A percentile compares a stretch with the other conserved stretches of the same genome.
Conservation (phyloP, 2,797 vertebrate genomes). For the Helarctos malayanus region DNA sequence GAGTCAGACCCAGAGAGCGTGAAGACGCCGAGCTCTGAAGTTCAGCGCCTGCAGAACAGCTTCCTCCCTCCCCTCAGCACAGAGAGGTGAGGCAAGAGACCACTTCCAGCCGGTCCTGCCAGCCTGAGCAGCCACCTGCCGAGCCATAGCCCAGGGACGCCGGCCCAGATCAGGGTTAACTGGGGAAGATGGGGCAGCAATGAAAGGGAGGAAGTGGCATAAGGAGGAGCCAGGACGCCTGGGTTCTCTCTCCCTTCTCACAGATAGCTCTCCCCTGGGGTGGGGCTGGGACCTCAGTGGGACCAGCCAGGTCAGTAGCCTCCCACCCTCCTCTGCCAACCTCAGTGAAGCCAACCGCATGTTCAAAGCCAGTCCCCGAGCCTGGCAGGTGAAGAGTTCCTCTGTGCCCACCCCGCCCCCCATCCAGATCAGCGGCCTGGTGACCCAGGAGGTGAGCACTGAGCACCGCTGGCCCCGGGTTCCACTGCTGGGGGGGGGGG, state of each 20-base stretch:
- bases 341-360: conserved; percentile 88
- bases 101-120: background rate
- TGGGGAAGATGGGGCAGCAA: background rate
- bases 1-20: conserved; percentile 93
- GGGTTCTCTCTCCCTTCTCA: background rate
- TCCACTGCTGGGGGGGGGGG: background rate
- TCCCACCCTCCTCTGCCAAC: conserved; percentile 19
- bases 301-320: background rate
- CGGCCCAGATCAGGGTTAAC: background rate
- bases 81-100: conserved; percentile 86
- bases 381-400: conserved; percentile 90
- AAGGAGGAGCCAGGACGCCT: background rate
- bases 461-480: rapidly evolving
- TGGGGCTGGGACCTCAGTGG: background rate
- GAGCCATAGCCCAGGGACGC: background rate
- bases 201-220: background rate
- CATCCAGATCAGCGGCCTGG: conserved; percentile 91
- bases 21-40: conserved; percentile 88
- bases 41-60: conserved; percentile 86
- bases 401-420: conserved; percentile 93
- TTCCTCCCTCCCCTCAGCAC: conserved; percentile 92
- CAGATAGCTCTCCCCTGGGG: background rate
- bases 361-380: conserved; percentile 91
- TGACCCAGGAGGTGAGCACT: conserved; percentile 92
- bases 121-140: rapidly evolving